These are phyloP conservation scores for Oxycera nigricornis DNA, from an alignment of 2,888 invertebrate species.

Conservation along the genomic window DNA sequence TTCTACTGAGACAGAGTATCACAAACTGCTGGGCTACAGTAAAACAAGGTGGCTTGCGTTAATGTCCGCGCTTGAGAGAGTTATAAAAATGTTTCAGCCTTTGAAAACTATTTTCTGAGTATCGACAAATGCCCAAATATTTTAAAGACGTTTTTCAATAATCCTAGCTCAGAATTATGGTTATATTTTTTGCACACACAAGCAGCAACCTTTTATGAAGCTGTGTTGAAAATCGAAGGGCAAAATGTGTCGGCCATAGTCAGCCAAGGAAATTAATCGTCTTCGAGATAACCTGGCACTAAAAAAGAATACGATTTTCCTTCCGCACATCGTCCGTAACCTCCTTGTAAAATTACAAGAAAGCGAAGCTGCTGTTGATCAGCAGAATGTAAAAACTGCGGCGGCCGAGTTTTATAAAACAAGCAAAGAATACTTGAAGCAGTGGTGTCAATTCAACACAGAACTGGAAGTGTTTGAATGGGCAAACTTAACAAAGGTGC, in stretches of 20 bases:
- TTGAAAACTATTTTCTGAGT: slow-evolving; percentile 41
- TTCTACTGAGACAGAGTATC: slow-evolving; percentile 32
- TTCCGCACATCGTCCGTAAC: background rate
- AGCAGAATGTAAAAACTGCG: slow-evolving; percentile 31
- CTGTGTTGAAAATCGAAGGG: slow-evolving; percentile 13
- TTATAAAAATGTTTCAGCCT: slow-evolving; percentile 42
- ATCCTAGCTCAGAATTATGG: slow-evolving; percentile 35
- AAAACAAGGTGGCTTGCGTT: slow-evolving; percentile 44
- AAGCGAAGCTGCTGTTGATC: slow-evolving; percentile 18
- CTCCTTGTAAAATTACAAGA: slow-evolving; percentile 25
- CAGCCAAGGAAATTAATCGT: no score
- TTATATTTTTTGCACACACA: slow-evolving; percentile 42
- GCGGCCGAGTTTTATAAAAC: slow-evolving; percentile 28
- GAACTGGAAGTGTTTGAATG: slow-evolving; percentile 14
- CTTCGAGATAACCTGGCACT: no score
- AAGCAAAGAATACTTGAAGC: slow-evolving; percentile 31
- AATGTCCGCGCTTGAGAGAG: slow-evolving; percentile 35
- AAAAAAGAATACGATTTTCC: background rate
- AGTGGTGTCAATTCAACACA: background rate
- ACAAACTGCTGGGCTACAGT: slow-evolving; percentile 41
- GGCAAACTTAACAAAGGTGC: slow-evolving; percentile 17
- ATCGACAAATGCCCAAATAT: slow-evolving; percentile 41
- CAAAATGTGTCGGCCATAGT: no score
- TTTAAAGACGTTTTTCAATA: slow-evolving; percentile 41
- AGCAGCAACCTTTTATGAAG: slow-evolving; percentile 29